Evolutionary conservation across 2,888 invertebrate species (phyloP), one percentile per base, ranked within the genome.

Genomic region (Digitonthophagus gazella): DNA sequence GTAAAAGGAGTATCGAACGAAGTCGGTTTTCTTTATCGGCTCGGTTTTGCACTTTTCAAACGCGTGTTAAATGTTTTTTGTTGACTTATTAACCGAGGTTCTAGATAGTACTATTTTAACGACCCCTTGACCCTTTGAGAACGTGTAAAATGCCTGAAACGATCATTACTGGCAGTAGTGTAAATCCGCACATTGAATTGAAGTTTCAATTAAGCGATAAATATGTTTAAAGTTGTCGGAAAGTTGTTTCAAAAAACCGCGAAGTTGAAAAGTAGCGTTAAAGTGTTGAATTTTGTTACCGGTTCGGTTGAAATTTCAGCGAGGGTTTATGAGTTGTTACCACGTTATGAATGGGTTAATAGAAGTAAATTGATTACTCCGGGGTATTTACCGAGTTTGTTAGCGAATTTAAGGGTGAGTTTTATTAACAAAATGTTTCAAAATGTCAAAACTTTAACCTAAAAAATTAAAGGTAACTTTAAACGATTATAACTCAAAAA

Each of bases 401-500:
- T 61, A 61, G 61, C 61, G 16, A 61, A 19, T 61, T n/a, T 61
- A n/a, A 61, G n/a, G 20, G 61, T 61, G 16, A 57, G 57, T 57
- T 57, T 6, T 6, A 44, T n/a, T n/a, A n/a, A n/a, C n/a, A n/a
- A n/a, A n/a, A n/a, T n/a, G n/a, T n/a, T n/a, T n/a, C n/a, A n/a
- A n/a, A n/a, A 57, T 44, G 28, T 44, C 1, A 1, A 44, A 44
- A 5, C 6, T 44, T 44, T 8, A 44, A 44, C 8, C 11, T 44
- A 11, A 3, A 44, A 44, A 44, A n/a, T n/a, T n/a, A n/a, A n/a
- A n/a, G n/a, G n/a, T n/a, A n/a, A n/a, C n/a, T n/a, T n/a, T n/a
- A n/a, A n/a, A n/a, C n/a, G n/a, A n/a, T n/a, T n/a, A n/a, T n/a
- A n/a, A n/a, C n/a, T n/a, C n/a, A n/a, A n/a, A n/a, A n/a, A n/a